Evolutionary conservation across 2,888 invertebrate species (phyloP), one percentile per base, ranked within the genome.

Genomic region (Parelbella ahira): DNA sequence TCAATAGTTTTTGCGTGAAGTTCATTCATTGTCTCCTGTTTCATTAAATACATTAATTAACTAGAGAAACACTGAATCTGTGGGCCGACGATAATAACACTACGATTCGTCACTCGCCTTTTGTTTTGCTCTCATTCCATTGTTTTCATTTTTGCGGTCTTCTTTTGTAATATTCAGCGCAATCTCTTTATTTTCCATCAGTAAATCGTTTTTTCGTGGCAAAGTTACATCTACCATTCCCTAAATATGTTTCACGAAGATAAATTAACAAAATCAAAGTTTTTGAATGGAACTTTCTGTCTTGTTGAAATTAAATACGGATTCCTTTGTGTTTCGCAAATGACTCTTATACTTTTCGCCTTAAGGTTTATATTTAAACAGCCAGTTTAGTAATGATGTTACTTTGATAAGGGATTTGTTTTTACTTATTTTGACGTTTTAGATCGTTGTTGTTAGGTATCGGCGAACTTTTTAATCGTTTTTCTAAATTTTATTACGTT

Each of bases 201-300:
- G 42, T 42, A 34, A 34, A 34, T 42, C 42, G n/a, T 42, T 42
- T 42, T 42, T 42, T 28, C 37, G 34, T 18, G 33, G 34, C 42
- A 34, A 42, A 42, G 42, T 42, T 34, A 42, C 42, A 34, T 42
- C 21, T 42, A 42, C 42, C 34, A 18, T 42, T 42, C 34, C 42
- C 34, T 42, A 34, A 42, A 42, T 34, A 42, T 42, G 42, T 42
- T 42, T 42, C 34, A 42, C 42, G 34, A 42, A 42, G 34, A 42
- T 42, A 42, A 42, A 42, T 42, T 42, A 42, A 34, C 34, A 34
- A 42, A 42, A 42, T 42, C 42, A 42, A 42, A 42, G 41, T 41
- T 41, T 33, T 28, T 41, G 41, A 41, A 41, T 41, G 41, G 41
- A 41, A 41, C 33, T 41, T 33, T 9, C 25, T 27, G 19, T 32